A percentile compares a stretch with the other conserved stretches of the same genome.
Evolutionary conservation across 2,113 vertebrate genomes (phyloP).

Genomic region (Passer montanus): DNA sequence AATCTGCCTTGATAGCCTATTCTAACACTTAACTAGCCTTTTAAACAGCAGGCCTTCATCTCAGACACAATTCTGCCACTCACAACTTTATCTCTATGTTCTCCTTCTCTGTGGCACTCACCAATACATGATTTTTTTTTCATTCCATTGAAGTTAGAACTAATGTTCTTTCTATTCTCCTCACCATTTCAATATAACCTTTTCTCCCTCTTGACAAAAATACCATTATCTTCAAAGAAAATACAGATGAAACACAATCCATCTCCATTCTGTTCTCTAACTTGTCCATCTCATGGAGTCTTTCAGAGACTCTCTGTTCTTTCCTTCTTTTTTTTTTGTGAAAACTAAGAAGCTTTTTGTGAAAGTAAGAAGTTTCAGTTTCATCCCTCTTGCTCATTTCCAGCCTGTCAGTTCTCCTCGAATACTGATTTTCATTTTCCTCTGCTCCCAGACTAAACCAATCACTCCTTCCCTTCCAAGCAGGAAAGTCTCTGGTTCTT

Average conservation of each 20-base stretch:
- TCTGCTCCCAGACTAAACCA: neutral
- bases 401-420: neutral
- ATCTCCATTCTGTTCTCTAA: neutral
- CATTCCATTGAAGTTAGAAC: neutral
- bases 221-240: conserved; percentile 21
- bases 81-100: neutral
- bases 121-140: neutral
- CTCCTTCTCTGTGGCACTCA: neutral
- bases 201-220: neutral
- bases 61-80: conserved; percentile 22
- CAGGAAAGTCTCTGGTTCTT: neutral
- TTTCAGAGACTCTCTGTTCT: conserved; percentile 9
- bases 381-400: neutral
- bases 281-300: neutral
- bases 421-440: neutral
- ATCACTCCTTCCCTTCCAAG: neutral
- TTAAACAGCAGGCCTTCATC: neutral
- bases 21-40: neutral
- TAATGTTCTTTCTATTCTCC: conserved; percentile 1
- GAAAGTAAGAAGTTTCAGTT: neutral
- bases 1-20: neutral
- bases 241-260: neutral
- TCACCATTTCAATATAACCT: neutral
- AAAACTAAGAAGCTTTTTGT: conserved; percentile 1
- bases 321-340: neutral